Base-by-base conservation (phyloP, 1,140 invertebrate species). In the Drusus annulatus region DNA sequence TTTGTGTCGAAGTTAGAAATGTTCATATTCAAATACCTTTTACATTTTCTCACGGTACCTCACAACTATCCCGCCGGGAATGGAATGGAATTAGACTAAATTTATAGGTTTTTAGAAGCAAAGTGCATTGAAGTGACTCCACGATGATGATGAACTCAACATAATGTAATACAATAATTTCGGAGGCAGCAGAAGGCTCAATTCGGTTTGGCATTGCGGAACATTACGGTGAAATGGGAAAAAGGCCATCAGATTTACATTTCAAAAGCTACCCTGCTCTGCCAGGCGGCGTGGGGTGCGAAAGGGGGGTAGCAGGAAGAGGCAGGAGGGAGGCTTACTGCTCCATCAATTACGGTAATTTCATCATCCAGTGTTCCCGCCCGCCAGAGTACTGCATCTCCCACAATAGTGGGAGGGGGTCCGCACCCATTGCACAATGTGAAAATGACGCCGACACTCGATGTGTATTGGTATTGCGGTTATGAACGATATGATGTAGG, bases 171-270 rank as follows among this genome's bases (percentile, higher is more conserved):
- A 60, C 15, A 23, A 60, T 19, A 13, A 56, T n/a, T 0, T 56
- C n/a, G n/a, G n/a, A 56, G 23, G n/a, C 56, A 16, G 1, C 56
- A 13, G 15, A n/a, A 28, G 23, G 16, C 21, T 21, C 25, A 8
- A 25, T 16, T 28, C 62, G 23, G 8, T 28, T 25, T 16, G 56
- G 56, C 13, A 16, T 16, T 15, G 45, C 45, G 56, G 62, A 28
- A 31, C 31, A 65, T 65, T 65, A 65, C 62, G 36, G 60, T 28
- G 10, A 31, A 51, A 52, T 52, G 17, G 68, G 54, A 62, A 76
- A 75, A 76, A 76, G 74, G 25, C 56, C 74, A 76, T 60, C 36
- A 28, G 56, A 76, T 76, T 76, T 76, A 31, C 74, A 76, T 76
- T 60, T 76, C 54, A 76, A 76, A 76, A 60, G 74, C 74, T 2